A percentile compares a stretch with the other conserved stretches of the same genome.
Evolutionary conservation across 2,888 invertebrate genomes (phyloP).

Genomic region (Tholera decimalis): DNA sequence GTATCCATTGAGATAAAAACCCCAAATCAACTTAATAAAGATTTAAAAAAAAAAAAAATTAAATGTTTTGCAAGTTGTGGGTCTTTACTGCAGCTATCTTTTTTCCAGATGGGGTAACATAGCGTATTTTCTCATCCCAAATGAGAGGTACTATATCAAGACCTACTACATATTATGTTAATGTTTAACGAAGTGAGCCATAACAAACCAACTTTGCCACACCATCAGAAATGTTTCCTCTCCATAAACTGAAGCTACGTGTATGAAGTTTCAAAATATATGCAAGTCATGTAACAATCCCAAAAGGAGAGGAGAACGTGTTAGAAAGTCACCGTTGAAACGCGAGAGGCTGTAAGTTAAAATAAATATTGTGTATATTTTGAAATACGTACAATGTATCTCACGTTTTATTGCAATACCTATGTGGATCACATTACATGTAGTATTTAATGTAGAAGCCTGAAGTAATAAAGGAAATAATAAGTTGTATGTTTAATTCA

Average conservation of each 20-base stretch:
- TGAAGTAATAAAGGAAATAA: neutral
- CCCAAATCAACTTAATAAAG: no score
- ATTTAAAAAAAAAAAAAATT: no score
- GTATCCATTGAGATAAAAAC: no score
- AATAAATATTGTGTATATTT: slow-evolving; percentile 26
- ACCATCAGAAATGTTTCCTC: slow-evolving; percentile 7
- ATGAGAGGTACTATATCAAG: neutral
- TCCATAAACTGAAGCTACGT: neutral
- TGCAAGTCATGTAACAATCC: slow-evolving; percentile 41
- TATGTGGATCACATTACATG: slow-evolving; percentile 8
- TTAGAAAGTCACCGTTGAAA: slow-evolving; percentile 52
- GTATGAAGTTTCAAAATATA: slow-evolving; percentile 31
- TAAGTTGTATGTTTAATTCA: no score
- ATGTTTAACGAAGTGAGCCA: neutral
- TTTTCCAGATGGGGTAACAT: no score
- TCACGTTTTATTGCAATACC: slow-evolving; percentile 21
- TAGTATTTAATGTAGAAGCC: neutral
- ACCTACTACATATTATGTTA: neutral
- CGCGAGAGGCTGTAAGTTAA: slow-evolving; percentile 27
- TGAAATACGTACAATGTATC: slow-evolving; percentile 11
- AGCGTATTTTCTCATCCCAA: no score
- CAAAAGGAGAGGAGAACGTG: slow-evolving; percentile 32
- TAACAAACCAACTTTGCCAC: slow-evolving; percentile 18
- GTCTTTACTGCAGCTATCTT: no score
- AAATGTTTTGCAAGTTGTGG: no score